A percentile compares a stretch with the other conserved stretches of the same genome.
Evolutionary conservation across 92 coral and sea anemone genomes (phyloP).

Genomic region (Epizoanthus scotinus): DNA sequence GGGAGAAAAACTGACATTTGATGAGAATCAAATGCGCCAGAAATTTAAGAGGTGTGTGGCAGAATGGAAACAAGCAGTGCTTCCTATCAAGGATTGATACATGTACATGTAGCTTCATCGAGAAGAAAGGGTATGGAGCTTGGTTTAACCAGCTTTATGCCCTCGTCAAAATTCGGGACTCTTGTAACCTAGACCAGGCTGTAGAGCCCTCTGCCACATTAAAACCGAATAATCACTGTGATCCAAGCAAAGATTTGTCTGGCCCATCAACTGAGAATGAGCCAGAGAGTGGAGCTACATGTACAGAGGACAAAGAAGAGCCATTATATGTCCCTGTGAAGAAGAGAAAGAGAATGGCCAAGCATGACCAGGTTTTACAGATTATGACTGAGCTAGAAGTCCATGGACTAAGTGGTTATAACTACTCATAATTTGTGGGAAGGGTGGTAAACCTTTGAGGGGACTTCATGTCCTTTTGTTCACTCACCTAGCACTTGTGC

Average conservation of each 20-base stretch:
- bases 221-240: slow-evolving; percentile 40
- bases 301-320: slow-evolving; percentile 30
- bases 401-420: too few species aligned
- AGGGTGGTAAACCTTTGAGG: too few species aligned
- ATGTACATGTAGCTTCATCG: slow-evolving; percentile 33
- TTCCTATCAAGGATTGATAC: slow-evolving; percentile 54
- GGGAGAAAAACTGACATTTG: slow-evolving; percentile 44
- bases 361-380: neutral
- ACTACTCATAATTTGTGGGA: too few species aligned
- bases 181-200: slow-evolving; percentile 54
- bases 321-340: slow-evolving; percentile 28
- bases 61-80: slow-evolving; percentile 57
- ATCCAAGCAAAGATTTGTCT: slow-evolving; percentile 29
- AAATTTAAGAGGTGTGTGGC: slow-evolving; percentile 62
- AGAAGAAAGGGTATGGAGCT: slow-evolving; percentile 39
- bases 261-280: slow-evolving; percentile 35
- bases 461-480: too few species aligned
- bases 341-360: slow-evolving; percentile 30
- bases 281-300: neutral
- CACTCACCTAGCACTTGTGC: too few species aligned
- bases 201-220: slow-evolving; percentile 55
- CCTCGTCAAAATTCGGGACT: slow-evolving; percentile 59
- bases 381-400: too few species aligned
- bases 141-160: slow-evolving; percentile 54
- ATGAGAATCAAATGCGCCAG: slow-evolving; percentile 36